Evolutionary conservation across 2,888 invertebrate species (phyloP).

Genomic region (Crioceris asparagi): DNA sequence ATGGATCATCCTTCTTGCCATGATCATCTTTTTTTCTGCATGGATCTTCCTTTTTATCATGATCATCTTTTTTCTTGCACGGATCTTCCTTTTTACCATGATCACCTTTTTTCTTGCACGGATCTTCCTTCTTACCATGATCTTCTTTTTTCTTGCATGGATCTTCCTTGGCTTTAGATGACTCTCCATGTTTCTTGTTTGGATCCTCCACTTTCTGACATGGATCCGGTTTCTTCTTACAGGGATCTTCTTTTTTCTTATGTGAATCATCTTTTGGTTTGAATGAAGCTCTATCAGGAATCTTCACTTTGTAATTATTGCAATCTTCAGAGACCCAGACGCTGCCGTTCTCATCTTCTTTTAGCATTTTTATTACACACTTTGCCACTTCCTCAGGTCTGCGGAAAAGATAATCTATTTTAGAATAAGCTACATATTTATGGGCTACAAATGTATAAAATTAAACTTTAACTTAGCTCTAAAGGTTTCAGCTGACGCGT

Average conservation of each 20-base stretch:
- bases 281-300: constrained; percentile 24
- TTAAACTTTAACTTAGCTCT: too few species aligned
- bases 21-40: constrained; percentile 3
- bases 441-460: too few species aligned
- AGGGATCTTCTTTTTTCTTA: constrained; percentile 12
- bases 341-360: constrained; percentile 40
- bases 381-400: constrained; percentile 29
- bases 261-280: constrained; percentile 15
- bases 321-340: constrained; percentile 42
- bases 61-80: constrained; percentile 1
- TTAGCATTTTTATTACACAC: constrained; percentile 32
- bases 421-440: too few species aligned
- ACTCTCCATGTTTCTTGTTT: constrained; percentile 8
- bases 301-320: constrained; percentile 25
- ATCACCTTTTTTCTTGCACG: constrained; percentile 17
- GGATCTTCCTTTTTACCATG: constrained; percentile 14
- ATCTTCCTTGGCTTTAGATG: constrained; percentile 15
- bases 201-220: constrained; percentile 14
- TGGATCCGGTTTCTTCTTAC: constrained; percentile 16
- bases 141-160: constrained; percentile 16
- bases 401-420: constrained; percentile 8
- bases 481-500: too few species aligned
- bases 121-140: constrained; percentile 16
- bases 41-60: constrained; percentile 3
- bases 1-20: constrained; percentile 7